Percentiles rank a stretch among this genome's conserved stretches.
These are phyloP conservation scores for Diabrotica virgifera DNA, from an alignment of 1,140 invertebrate genomes.

Conservation along the genomic window DNA sequence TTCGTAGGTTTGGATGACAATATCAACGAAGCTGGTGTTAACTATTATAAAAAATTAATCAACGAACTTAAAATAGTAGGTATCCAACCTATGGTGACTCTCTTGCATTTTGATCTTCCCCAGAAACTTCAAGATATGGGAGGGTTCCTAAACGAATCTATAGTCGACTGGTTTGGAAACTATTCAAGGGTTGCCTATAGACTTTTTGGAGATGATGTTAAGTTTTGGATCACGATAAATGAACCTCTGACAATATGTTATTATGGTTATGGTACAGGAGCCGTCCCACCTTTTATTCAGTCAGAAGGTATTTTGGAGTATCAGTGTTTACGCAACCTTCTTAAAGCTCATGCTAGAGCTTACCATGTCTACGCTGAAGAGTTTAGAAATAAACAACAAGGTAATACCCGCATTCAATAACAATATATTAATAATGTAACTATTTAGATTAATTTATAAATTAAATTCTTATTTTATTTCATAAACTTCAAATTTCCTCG, in stretches of 20 bases:
- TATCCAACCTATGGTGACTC: slow-evolving; percentile 62
- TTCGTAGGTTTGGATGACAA: slow-evolving; percentile 42
- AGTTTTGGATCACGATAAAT: slow-evolving; percentile 54
- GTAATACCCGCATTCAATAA: neutral
- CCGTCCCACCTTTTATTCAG: neutral
- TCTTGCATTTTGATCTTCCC: slow-evolving; percentile 71
- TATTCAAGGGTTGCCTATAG: slow-evolving; percentile 34
- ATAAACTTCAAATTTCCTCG: neutral
- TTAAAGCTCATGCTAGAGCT: slow-evolving; percentile 54
- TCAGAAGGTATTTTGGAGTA: slow-evolving; percentile 53
- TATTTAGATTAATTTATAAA: neutral
- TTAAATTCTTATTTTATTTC: neutral
- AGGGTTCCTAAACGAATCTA: slow-evolving; percentile 46
- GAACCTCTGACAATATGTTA: slow-evolving; percentile 50
- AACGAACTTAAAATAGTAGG: slow-evolving; percentile 52
- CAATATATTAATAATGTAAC: neutral
- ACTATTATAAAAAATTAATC: slow-evolving; percentile 58
- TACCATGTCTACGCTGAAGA: slow-evolving; percentile 55
- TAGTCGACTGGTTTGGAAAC: slow-evolving; percentile 39
- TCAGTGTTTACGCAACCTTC: slow-evolving; percentile 54
- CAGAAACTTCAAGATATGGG: slow-evolving; percentile 59
- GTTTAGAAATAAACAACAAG: slow-evolving; percentile 34
- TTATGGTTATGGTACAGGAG: slow-evolving; percentile 38
- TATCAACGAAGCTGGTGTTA: slow-evolving; percentile 58
- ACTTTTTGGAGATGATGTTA: slow-evolving; percentile 36